These are phyloP conservation scores for Lutjanus campechanus DNA, from an alignment of 2,797 vertebrate species.

Conservation along the genomic window DNA sequence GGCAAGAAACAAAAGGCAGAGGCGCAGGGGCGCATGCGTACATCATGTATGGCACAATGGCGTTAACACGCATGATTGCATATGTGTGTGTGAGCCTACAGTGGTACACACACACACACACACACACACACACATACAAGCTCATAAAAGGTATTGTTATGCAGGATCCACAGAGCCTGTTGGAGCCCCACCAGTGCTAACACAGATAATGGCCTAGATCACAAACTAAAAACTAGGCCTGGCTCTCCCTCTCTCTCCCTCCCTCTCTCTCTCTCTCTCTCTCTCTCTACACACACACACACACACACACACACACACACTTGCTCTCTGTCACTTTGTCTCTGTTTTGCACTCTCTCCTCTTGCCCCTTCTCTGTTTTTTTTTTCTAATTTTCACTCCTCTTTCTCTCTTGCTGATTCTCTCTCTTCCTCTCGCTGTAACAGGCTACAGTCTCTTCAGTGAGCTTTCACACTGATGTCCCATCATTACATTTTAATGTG, in stretches of 20 bases:
- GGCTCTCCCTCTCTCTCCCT: conserved; percentile 56
- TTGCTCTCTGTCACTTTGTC: conserved; percentile 63
- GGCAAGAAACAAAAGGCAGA: conserved; percentile 59
- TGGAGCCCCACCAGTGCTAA: conserved; percentile 88
- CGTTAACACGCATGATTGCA: conserved; percentile 64
- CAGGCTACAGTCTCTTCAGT: conserved; percentile 22
- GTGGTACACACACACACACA: conserved; percentile 32
- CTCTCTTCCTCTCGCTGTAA: conserved; percentile 35
- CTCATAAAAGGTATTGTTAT: conserved; percentile 85
- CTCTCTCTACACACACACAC: conserved; percentile 9
- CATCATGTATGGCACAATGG: conserved; percentile 60
- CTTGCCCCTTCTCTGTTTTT: conserved; percentile 40
- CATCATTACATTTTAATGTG: conserved; percentile 38
- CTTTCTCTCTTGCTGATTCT: conserved; percentile 21
- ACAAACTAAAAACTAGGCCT: conserved; percentile 88
- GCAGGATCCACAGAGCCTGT: conserved; percentile 83
- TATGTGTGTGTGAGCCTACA: conserved; percentile 30
- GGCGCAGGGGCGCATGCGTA: conserved; percentile 51
- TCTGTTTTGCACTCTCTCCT: conserved; percentile 63
- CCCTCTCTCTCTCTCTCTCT: conserved; percentile 54
- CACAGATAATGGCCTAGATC: conserved; percentile 91
- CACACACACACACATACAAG: conserved; percentile 47
- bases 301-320: conserved; percentile 40
- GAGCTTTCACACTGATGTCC: conserved; percentile 27
- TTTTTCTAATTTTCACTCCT: conserved; percentile 23